These are phyloP conservation scores for Noctua comes DNA, from an alignment of 2,888 invertebrate genomes.

Conservation along the genomic window DNA sequence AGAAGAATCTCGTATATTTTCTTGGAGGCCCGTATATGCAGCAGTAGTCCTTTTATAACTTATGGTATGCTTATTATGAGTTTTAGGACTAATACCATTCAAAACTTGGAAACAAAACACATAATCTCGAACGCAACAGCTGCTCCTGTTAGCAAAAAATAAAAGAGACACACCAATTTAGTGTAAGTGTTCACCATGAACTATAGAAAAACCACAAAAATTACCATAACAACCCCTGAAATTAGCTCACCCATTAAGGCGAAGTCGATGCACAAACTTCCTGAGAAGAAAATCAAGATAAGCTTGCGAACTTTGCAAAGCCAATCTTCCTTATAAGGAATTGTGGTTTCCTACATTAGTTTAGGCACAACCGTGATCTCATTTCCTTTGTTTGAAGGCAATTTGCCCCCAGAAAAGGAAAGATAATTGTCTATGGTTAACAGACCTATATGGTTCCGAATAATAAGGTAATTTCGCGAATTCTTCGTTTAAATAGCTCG, in stretches of 20 bases:
- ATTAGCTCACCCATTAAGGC: slow-evolving; percentile 15
- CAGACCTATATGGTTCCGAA: slow-evolving; percentile 59
- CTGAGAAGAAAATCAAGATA: slow-evolving; percentile 56
- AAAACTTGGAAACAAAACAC: neutral
- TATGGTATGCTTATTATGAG: neutral
- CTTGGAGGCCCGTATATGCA: neutral
- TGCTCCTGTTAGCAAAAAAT: neutral
- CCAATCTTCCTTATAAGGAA: slow-evolving; percentile 78
- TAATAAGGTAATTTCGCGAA: slow-evolving; percentile 63
- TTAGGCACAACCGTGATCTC: slow-evolving; percentile 72
- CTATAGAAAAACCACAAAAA: slow-evolving; percentile 7
- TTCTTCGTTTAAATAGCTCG: slow-evolving; percentile 33
- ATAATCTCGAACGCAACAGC: neutral
- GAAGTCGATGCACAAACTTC: slow-evolving; percentile 27
- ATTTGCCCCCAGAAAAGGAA: slow-evolving; percentile 76
- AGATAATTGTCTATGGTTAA: slow-evolving; percentile 62
- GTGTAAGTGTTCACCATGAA: neutral
- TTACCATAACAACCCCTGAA: slow-evolving; percentile 26
- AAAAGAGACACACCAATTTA: neutral
- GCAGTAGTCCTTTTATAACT: neutral
- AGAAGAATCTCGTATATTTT: neutral
- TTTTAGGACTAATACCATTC: neutral
- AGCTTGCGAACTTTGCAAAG: slow-evolving; percentile 60
- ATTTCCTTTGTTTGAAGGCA: slow-evolving; percentile 78
- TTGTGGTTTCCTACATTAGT: slow-evolving; percentile 73